A percentile compares a stretch with the other conserved stretches of the same genome.
These are phyloP conservation scores for Prolemur simus DNA, from an alignment of 2,113 vertebrate species.

Conservation along the genomic window DNA sequence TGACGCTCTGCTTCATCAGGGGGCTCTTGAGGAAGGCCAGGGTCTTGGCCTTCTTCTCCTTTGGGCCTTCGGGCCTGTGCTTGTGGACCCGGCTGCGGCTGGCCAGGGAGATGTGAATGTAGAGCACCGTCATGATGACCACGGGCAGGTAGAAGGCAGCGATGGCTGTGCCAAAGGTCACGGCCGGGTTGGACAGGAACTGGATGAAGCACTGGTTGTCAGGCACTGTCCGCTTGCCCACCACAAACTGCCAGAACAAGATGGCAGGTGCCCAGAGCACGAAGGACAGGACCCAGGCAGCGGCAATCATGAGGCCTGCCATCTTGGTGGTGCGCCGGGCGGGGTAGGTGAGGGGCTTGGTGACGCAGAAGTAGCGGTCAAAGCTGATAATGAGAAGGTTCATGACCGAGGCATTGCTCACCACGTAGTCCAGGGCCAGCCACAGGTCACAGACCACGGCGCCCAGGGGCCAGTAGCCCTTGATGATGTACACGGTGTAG, in stretches of 20 bases:
- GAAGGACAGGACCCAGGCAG: conserved; percentile 98
- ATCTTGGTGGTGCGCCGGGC: conserved; percentile 97
- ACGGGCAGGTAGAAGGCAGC: conserved; percentile 98
- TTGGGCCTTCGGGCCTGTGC: conserved; percentile 92
- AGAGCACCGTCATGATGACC: conserved; percentile 98
- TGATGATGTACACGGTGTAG: conserved; percentile 96
- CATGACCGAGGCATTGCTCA: conserved; percentile 98
- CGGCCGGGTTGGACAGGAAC: conserved; percentile 96
- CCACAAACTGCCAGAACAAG: conserved; percentile 99
- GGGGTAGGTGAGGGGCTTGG: conserved; percentile 96
- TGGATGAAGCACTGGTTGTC: conserved; percentile 96
- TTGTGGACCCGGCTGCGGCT: conserved; percentile 96
- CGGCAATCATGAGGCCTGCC: conserved; percentile 98
- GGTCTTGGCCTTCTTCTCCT: conserved; percentile 91
- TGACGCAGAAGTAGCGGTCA: conserved; percentile 98
- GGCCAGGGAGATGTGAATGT: conserved; percentile 97
- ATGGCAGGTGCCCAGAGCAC: conserved; percentile 98
- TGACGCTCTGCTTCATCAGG: conserved; percentile 90
- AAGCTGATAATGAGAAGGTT: conserved; percentile 99
- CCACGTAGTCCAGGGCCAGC: conserved; percentile 97
- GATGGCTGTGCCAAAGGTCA: conserved; percentile 97
- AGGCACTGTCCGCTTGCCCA: conserved; percentile 94
- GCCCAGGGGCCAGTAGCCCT: conserved; percentile 97
- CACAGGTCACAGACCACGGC: conserved; percentile 97
- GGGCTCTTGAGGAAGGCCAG: conserved; percentile 91